Evolutionary conservation across 2,113 vertebrate genomes (phyloP).

Genomic region (Pteronura brasiliensis): DNA sequence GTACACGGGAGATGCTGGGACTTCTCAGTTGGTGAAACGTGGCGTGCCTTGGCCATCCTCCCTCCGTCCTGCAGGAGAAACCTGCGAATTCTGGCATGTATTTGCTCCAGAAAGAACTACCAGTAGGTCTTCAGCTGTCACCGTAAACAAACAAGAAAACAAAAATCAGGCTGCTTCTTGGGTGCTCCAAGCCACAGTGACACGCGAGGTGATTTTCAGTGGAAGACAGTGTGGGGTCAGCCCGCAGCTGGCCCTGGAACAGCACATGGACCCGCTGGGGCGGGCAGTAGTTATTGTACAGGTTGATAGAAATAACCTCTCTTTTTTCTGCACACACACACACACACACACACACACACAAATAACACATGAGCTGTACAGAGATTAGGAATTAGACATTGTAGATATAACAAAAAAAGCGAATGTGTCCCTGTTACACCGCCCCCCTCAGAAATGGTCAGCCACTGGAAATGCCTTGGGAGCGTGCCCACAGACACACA

Average conservation of each 20-base stretch:
- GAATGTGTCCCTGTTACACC: fast-evolving
- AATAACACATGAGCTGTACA: not conserved
- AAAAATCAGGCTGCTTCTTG: not conserved
- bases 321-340: not conserved
- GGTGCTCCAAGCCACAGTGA: not conserved
- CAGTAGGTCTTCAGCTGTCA: not conserved
- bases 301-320: slow-evolving; percentile 3
- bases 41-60: fast-evolving
- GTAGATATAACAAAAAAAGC: not conserved
- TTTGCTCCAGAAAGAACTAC: not conserved
- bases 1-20: not conserved
- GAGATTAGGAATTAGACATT: not conserved
- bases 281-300: not conserved
- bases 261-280: not conserved
- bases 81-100: not conserved
- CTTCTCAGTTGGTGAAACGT: not conserved
- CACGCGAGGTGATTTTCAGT: not conserved
- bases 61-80: not conserved
- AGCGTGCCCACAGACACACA: fast-evolving
- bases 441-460: fast-evolving
- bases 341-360: not conserved
- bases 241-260: not conserved
- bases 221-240: not conserved
- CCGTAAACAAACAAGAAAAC: not conserved
- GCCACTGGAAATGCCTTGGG: not conserved